A percentile compares a stretch with the other conserved stretches of the same genome.
These are phyloP conservation scores for Chrysocyon brachyurus DNA, from an alignment of 2,797 vertebrate genomes.

Conservation along the genomic window DNA sequence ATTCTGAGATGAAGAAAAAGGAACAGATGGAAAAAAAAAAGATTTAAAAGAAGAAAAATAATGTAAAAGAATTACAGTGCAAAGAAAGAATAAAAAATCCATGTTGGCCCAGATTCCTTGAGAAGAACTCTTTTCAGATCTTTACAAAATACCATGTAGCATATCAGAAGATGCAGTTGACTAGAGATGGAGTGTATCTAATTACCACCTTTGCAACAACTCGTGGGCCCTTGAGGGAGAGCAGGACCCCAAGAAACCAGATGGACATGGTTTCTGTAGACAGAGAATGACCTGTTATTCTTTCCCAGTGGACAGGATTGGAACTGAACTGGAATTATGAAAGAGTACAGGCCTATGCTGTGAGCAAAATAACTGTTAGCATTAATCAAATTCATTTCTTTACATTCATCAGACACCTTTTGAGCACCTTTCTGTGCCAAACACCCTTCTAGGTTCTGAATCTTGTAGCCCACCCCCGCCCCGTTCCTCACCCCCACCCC, in stretches of 20 bases:
- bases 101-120: not conserved
- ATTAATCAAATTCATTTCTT: not conserved
- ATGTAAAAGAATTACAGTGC: not conserved
- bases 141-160: not conserved
- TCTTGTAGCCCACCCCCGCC: not conserved
- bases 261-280: not conserved
- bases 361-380: not conserved
- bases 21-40: constrained; percentile 40
- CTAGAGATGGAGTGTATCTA: not conserved
- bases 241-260: not conserved
- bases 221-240: not conserved
- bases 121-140: not conserved
- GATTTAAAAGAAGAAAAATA: constrained; percentile 17
- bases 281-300: not conserved
- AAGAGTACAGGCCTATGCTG: not conserved
- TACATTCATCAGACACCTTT: not conserved
- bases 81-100: not conserved
- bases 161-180: not conserved
- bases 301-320: not conserved
- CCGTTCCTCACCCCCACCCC: too few species aligned
- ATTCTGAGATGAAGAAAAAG: constrained; percentile 50
- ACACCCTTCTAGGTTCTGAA: not conserved
- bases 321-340: not conserved
- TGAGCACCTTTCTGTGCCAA: not conserved
- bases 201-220: not conserved